Conservation (phyloP, 1,140 invertebrate species). For the Neodiprion lecontei region DNA sequence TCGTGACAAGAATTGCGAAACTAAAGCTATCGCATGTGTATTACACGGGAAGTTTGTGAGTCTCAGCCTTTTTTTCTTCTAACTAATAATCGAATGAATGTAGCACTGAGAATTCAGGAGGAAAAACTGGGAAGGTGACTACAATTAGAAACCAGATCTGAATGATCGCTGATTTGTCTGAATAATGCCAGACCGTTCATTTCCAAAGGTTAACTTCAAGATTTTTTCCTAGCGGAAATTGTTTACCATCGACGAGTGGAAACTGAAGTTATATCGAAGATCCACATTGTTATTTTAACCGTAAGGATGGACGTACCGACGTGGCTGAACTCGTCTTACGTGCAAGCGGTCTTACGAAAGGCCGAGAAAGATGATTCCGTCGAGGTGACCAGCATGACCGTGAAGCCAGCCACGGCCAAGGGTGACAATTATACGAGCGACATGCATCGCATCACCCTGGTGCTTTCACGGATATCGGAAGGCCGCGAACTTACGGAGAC, state of each 20-base stretch:
- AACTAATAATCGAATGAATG: not conserved
- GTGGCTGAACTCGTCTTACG: conserved; percentile 45
- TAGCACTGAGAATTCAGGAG: not conserved
- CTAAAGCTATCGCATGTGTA: too few relatives aligned
- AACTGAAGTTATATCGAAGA: too few relatives aligned
- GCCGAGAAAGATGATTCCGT: conserved; percentile 29
- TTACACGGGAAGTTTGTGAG: too few relatives aligned
- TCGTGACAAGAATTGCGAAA: too few relatives aligned
- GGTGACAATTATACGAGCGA: conserved; percentile 43
- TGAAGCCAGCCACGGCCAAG: conserved; percentile 28
- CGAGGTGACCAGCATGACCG: conserved; percentile 21
- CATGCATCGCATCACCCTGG: conserved; percentile 31
- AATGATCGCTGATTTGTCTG: too few relatives aligned
- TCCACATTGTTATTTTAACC: not conserved
- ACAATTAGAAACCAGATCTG: too few relatives aligned
- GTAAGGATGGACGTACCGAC: conserved; percentile 27
- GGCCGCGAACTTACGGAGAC: conserved; percentile 14
- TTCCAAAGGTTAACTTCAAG: too few relatives aligned
- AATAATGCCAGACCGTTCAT: too few relatives aligned
- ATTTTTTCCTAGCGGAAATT: too few relatives aligned
- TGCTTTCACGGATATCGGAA: conserved; percentile 14
- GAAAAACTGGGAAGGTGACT: too few relatives aligned
- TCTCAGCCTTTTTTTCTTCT: not conserved
- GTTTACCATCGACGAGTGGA: too few relatives aligned
- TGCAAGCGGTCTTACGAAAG: conserved; percentile 36